Percentiles rank a stretch among this genome's conserved stretches.
Evolutionary conservation across 2,888 invertebrate genomes (phyloP).

Genomic region (Agrenia bidenticulata): DNA sequence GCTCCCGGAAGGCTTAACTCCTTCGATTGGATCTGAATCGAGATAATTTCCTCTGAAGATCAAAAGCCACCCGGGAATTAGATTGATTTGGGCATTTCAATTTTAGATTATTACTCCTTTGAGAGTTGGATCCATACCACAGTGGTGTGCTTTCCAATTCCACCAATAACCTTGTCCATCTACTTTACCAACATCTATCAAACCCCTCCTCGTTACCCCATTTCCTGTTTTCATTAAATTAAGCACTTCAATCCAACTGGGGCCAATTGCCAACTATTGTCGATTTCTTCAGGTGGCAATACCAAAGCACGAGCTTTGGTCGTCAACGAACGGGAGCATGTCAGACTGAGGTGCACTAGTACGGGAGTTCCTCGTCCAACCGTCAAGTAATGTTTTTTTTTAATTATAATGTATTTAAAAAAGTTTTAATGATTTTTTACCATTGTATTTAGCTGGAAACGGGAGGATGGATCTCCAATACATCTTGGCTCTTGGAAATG

Average conservation of each 20-base stretch:
- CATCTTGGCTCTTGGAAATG: slow-evolving; percentile 67
- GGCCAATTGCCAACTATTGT: not conserved
- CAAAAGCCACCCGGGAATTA: slow-evolving; percentile 22
- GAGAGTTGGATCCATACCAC: not conserved
- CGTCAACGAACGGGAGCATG: slow-evolving; percentile 76
- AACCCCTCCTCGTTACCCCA: not conserved
- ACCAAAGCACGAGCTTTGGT: slow-evolving; percentile 60
- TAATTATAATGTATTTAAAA: no score
- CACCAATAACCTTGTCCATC: not conserved
- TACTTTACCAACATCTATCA: not conserved
- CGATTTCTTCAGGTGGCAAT: slow-evolving; percentile 25
- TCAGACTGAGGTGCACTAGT: slow-evolving; percentile 78
- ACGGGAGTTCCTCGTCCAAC: slow-evolving; percentile 74
- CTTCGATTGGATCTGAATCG: slow-evolving; percentile 14
- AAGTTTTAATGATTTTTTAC: no score
- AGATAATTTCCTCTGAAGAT: slow-evolving; percentile 21
- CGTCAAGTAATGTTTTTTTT: no score
- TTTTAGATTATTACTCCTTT: slow-evolving; percentile 20
- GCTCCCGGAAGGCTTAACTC: slow-evolving; percentile 3
- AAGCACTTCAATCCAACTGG: slow-evolving; percentile 1
- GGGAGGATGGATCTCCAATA: slow-evolving; percentile 66
- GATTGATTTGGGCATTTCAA: slow-evolving; percentile 25
- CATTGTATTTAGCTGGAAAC: slow-evolving; percentile 77
- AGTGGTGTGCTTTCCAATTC: not conserved
- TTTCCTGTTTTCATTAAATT: not conserved